Evolutionary conservation across 2,888 invertebrate species (phyloP).

Genomic region (Oscheius myriophilus): DNA sequence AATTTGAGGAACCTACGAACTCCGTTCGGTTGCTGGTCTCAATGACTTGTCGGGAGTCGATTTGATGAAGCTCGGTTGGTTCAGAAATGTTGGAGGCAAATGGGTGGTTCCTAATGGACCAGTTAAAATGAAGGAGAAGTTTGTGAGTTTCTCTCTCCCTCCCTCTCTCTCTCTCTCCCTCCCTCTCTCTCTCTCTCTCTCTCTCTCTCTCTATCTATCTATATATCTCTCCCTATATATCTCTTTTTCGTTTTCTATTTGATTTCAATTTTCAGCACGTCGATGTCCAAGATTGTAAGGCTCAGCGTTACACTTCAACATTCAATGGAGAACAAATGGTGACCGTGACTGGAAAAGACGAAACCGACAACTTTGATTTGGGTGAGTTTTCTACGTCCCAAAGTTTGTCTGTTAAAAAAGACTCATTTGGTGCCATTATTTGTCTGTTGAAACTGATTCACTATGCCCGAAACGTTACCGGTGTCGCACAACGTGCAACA

Average conservation of each 20-base stretch:
- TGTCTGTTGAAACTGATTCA: too few relatives aligned
- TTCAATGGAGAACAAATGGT: slow-evolving; percentile 62
- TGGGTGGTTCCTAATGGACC: slow-evolving; percentile 36
- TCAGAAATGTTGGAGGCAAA: slow-evolving; percentile 42
- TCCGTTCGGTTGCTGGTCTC: slow-evolving; percentile 48
- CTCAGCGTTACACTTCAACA: slow-evolving; percentile 51
- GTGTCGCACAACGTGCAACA: too few relatives aligned
- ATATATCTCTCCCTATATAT: slow-evolving; percentile 3
- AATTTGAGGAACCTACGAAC: slow-evolving; percentile 30
- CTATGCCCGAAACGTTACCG: too few relatives aligned
- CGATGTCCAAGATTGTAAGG: slow-evolving; percentile 58
- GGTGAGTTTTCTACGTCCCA: slow-evolving; percentile 29
- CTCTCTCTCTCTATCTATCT: neutral
- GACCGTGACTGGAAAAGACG: slow-evolving; percentile 36
- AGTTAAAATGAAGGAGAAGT: slow-evolving; percentile 31
- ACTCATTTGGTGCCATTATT: too few relatives aligned
- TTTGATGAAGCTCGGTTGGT: slow-evolving; percentile 60
- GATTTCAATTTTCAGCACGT: slow-evolving; percentile 49
- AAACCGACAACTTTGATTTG: slow-evolving; percentile 30
- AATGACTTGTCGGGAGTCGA: slow-evolving; percentile 52
- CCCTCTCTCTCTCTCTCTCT: neutral
- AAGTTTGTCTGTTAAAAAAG: too few relatives aligned
- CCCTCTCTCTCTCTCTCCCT: slow-evolving; percentile 12
- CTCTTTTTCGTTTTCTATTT: neutral
- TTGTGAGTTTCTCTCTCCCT: slow-evolving; percentile 15